Evolutionary conservation across 2,113 vertebrate genomes (phyloP).

Genomic region (Vimba vimba): DNA sequence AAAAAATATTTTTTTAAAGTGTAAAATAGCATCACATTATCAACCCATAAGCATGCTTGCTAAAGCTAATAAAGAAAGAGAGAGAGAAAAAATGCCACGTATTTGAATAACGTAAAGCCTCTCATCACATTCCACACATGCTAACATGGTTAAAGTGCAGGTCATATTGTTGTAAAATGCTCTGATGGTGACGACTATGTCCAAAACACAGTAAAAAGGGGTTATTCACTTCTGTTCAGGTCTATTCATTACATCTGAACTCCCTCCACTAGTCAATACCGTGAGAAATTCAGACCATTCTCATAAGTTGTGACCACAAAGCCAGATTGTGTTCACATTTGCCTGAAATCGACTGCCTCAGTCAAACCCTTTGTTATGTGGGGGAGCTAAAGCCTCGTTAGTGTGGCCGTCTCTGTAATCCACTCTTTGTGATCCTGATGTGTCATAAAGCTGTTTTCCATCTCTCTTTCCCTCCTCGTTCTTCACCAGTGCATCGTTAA

Average conservation of each 20-base stretch:
- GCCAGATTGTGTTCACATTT: constrained; percentile 59
- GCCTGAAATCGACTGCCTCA: constrained; percentile 46
- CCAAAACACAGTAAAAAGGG: neutral
- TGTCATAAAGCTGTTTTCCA: constrained; percentile 78
- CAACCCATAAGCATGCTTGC: neutral
- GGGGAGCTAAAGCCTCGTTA: constrained; percentile 62
- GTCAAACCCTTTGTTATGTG: constrained; percentile 50
- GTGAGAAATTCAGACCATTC: constrained; percentile 60
- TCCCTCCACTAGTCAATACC: constrained; percentile 44
- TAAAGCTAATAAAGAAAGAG: neutral
- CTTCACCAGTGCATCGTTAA: constrained; percentile 72
- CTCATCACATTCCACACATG: constrained; percentile 10
- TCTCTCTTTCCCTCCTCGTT: constrained; percentile 57
- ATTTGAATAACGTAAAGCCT: neutral
- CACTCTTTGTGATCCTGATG: constrained; percentile 72
- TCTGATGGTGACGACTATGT: neutral
- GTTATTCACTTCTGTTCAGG: constrained; percentile 33
- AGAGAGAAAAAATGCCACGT: neutral
- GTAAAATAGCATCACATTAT: neutral
- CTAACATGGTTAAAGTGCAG: neutral
- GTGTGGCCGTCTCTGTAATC: constrained; percentile 70
- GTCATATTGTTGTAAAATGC: constrained; percentile 2
- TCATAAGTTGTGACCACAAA: constrained; percentile 65
- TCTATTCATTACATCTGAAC: constrained; percentile 48
- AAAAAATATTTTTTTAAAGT: too few species aligned